Conservation (phyloP, 2,888 invertebrate genomes). For the Acrobasis consociella region DNA sequence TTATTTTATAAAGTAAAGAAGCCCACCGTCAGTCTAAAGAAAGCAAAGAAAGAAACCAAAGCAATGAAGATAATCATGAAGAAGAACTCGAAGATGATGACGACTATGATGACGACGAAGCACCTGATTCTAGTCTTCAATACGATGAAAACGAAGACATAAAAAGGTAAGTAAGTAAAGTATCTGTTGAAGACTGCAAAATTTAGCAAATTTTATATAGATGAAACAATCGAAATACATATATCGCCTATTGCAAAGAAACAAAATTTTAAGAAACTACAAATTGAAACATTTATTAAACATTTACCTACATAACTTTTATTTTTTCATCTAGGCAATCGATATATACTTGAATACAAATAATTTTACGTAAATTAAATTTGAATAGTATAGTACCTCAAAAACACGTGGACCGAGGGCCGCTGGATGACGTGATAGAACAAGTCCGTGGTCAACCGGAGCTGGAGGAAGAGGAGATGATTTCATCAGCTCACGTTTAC, state of each 20-base stretch:
- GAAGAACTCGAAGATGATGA: slow-evolving; percentile 41
- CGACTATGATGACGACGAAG: slow-evolving; percentile 55
- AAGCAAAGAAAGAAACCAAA: slow-evolving; percentile 40
- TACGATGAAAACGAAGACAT: slow-evolving; percentile 53
- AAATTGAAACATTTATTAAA: no score
- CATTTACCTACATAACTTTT: no score
- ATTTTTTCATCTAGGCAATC: no score
- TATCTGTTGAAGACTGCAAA: no score
- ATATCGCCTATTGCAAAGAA: no score
- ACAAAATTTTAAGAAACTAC: no score
- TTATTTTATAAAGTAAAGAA: slow-evolving; percentile 39
- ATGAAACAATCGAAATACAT: no score
- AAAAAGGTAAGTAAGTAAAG: slow-evolving; percentile 46
- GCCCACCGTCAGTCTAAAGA: slow-evolving; percentile 29
- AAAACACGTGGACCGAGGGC: slow-evolving; percentile 66
- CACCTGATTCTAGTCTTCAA: slow-evolving; percentile 45
- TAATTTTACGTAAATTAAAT: slow-evolving; percentile 20
- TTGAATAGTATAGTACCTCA: slow-evolving; percentile 55
- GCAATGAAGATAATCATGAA: slow-evolving; percentile 35
- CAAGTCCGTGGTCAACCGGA: slow-evolving; percentile 75
- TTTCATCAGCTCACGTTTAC: slow-evolving; percentile 61
- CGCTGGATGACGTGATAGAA: slow-evolving; percentile 73
- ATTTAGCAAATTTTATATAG: no score
- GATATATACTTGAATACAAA: neutral
- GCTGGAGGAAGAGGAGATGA: slow-evolving; percentile 75